Base-by-base conservation (phyloP, 2,797 vertebrate genomes). In the Melanotaenia pygmaea region DNA sequence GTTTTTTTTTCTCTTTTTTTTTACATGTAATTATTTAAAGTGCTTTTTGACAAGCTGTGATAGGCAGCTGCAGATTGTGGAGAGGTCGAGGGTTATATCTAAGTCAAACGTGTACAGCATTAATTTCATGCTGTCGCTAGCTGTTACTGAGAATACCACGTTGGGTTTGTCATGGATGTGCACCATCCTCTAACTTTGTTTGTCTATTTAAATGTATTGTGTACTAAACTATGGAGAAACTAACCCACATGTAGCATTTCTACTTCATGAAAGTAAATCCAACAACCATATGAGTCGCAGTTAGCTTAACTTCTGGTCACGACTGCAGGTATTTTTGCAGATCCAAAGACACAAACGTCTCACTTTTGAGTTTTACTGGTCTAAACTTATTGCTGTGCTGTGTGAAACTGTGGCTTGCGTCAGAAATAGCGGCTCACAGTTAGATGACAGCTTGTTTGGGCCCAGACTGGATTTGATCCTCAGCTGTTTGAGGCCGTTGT, bases 401-500 rank as follows among this genome's bases (percentile, higher is more conserved):
- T 12, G 59, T 69, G 60, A 79, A 87, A 79, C 73, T 67, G 45
- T 26, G 71, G 62, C 79, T 63, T 75, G 81, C 69, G 78, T 86
- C 82, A 80, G 59, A 70, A 86, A 81, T 72, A 76, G 79, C 64
- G 70, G 74, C 75, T 74, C 16, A 40, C 26, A 10, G 69, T 66
- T 74, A 85, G 80, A 82, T 79, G 79, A 84, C 86, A 86, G 82
- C 77, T 64, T 72, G 82, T 68, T 54, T 75, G 37, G 70, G 82
- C 83, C 74, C 56, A 70, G 79, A 81, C 82, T 79, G 76, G 83
- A 86, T 86, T 72, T 84, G 81, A 89, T 83, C 80, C 76, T 76
- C 73, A 85, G 87, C 86, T 86, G 88, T 90, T 85, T 89, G 73
- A 88, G 84, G 78, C 81, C 58, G 70, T 89, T 90, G 83, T 72